A percentile compares a stretch with the other conserved stretches of the same genome.
Evolutionary conservation across 2,797 vertebrate species (phyloP).

Genomic region (Gobio occitaniae): DNA sequence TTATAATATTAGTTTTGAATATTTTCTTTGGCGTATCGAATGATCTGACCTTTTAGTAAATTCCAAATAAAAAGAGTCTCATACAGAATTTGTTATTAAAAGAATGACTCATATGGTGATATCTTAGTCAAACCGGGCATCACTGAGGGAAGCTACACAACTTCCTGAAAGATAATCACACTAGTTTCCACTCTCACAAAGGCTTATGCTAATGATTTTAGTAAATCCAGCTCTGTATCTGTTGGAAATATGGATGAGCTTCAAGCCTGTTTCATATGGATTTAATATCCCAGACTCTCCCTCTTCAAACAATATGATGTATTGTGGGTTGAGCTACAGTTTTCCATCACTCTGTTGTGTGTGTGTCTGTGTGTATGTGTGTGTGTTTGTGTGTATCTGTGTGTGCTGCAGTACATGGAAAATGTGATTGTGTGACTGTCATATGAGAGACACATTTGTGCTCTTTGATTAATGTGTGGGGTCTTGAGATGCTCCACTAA

Average conservation of each 20-base stretch:
- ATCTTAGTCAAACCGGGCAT: neutral
- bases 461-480: slow-evolving; percentile 72
- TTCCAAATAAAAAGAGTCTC: neutral
- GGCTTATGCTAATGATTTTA: slow-evolving; percentile 48
- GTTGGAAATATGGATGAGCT: slow-evolving; percentile 71
- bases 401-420: slow-evolving; percentile 51
- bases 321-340: slow-evolving; percentile 67
- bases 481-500: slow-evolving; percentile 67
- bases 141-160: neutral
- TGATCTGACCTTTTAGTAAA: neutral
- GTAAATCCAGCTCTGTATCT: slow-evolving; percentile 50
- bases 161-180: slow-evolving; percentile 17
- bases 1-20: slow-evolving; percentile 45
- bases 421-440: slow-evolving; percentile 69
- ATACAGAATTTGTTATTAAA: neutral
- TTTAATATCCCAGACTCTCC: slow-evolving; percentile 70
- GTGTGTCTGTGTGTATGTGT: neutral
- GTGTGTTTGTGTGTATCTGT: slow-evolving; percentile 26
- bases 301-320: slow-evolving; percentile 74
- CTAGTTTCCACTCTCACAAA: slow-evolving; percentile 30
- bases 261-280: slow-evolving; percentile 67
- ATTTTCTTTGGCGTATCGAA: neutral
- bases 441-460: slow-evolving; percentile 72
- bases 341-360: slow-evolving; percentile 60
- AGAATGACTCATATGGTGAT: neutral